Evolutionary conservation across 2,113 vertebrate species (phyloP).

Genomic region (Carassius auratus): DNA sequence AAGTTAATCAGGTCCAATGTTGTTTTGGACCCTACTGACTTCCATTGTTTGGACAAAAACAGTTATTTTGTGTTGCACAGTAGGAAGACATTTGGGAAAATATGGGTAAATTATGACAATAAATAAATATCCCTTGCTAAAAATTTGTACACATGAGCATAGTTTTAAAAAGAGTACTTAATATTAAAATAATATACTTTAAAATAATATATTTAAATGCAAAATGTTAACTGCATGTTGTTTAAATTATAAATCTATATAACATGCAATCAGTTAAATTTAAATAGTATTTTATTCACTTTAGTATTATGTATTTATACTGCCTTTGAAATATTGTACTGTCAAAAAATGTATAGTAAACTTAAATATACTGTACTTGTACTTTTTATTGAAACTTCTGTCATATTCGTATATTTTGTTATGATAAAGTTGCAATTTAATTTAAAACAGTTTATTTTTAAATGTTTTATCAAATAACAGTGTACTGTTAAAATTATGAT

Average conservation of each 20-base stretch:
- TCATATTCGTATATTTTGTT: no score
- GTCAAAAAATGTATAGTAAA: no score
- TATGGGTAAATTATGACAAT: background rate
- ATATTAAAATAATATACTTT: background rate
- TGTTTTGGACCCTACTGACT: background rate
- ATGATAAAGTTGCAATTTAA: no score
- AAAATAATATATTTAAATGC: no score
- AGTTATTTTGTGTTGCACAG: background rate
- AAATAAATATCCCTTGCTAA: background rate
- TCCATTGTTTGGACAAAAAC: background rate
- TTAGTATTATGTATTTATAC: no score
- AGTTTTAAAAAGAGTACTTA: background rate
- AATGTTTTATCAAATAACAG: background rate
- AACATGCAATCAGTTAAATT: no score
- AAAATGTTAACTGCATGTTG: background rate
- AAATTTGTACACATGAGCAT: background rate
- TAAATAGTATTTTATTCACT: no score
- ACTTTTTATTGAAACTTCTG: no score
- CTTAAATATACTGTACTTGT: no score
- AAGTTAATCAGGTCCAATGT: no score
- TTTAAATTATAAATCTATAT: background rate
- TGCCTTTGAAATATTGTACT: no score
- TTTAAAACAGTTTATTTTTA: background rate
- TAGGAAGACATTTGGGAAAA: background rate
- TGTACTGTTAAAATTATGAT: background rate